A percentile compares a stretch with the other conserved stretches of the same genome.
Conservation (phyloP, 1,140 invertebrate species). For the Portunus trituberculatus region DNA sequence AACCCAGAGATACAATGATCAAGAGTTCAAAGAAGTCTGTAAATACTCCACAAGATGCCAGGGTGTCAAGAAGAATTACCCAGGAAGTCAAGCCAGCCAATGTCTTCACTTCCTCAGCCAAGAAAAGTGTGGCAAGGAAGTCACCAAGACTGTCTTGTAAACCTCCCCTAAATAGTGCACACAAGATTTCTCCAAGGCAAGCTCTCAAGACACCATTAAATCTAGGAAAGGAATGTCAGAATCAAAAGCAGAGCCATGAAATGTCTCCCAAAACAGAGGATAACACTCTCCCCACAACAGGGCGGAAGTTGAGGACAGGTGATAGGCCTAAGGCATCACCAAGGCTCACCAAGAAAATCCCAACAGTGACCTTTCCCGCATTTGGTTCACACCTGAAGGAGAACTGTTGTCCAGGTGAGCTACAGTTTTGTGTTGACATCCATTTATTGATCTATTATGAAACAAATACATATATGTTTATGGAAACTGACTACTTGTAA, state of each 20-base stretch:
- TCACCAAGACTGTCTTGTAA: neutral
- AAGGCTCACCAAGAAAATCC: neutral
- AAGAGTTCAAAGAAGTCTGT: neutral
- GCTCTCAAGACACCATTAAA: neutral
- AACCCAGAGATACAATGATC: neutral
- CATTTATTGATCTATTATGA: too few species aligned
- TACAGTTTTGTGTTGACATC: too few species aligned
- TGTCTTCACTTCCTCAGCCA: neutral
- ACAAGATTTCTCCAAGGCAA: neutral
- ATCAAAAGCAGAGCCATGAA: neutral
- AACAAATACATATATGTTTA: neutral
- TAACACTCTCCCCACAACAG: neutral
- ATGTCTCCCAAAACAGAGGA: too few species aligned
- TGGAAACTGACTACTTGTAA: neutral
- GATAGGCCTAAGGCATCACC: neutral
- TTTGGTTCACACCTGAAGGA: neutral
- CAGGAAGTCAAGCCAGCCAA: neutral
- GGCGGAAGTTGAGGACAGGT: neutral
- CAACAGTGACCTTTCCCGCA: neutral
- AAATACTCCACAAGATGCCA: neutral
- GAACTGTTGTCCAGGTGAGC: neutral
- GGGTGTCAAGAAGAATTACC: neutral
- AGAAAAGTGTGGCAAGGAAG: neutral
- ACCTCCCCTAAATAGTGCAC: neutral
- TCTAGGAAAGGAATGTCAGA: neutral